Base-by-base conservation (phyloP, 2,888 invertebrate species). In the Calliscelio sp. region DNA sequence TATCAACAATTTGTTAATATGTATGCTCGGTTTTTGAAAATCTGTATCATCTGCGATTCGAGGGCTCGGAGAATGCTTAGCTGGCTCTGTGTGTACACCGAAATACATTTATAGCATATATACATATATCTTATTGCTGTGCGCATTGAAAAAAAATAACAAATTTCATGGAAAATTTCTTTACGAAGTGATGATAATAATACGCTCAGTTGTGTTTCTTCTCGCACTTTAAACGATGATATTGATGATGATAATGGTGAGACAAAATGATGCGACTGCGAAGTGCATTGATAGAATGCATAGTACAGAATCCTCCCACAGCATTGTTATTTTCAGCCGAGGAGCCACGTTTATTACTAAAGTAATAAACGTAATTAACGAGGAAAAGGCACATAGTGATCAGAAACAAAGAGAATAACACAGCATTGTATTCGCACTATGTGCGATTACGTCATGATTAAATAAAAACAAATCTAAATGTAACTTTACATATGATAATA, bases 291-390 rank as follows among this genome's bases (percentile, higher is more conserved):
- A 80, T 79, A 80, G 24, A 49, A 79, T 79, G 63, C 84, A 70
- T 65, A 74, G 20, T 71, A 53, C 38, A 77, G 85, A 85, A 89
- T 87, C 87, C 89, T 90, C 90, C 90, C 90, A 92, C 89, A 91
- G 87, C 91, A 91, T 90, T 92, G 90, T 91, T 92, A 90, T 92
- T 92, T 92, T 91, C 92, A 92, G 92, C 92, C 87, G 88, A 90
- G 87, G 88, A 86, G 59, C 84, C 81, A 75, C 84, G 73, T 86
- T 83, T 86, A 85, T 84, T 82, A 84, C 86, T 70, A 73, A 65
- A 82, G 59, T 74, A 88, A 86, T 87, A 86, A 88, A 87, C 74
- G 81, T 57, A 57, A 38, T 77, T 61, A 59, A 66, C 78, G 78
- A 78, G 70, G 78, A 71, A 73, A 82, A 74, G 73, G 77, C 74